Conservation (phyloP, 2,113 vertebrate species). For the Emydocephalus ijimae region DNA sequence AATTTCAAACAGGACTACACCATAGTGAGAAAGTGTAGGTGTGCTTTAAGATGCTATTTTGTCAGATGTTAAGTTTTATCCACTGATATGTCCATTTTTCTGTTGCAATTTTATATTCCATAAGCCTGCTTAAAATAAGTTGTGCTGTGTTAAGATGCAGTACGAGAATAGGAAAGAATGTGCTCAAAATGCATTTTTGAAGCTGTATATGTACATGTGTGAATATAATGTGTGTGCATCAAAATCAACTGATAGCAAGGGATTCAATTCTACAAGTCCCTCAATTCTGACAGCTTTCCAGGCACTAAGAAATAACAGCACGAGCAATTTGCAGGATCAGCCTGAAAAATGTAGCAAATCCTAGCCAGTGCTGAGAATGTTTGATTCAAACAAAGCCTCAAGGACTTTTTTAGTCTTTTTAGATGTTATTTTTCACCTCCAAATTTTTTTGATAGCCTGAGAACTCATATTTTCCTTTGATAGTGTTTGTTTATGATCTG, state of each 20-base stretch:
- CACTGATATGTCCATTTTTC: neutral
- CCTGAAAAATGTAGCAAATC: conserved; percentile 3
- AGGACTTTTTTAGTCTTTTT: conserved; percentile 1
- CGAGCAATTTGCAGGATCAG: neutral
- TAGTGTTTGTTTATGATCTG: neutral
- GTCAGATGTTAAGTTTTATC: neutral
- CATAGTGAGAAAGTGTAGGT: neutral
- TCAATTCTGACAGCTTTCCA: neutral
- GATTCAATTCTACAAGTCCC: neutral
- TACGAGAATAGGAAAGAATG: neutral
- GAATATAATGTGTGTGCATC: neutral
- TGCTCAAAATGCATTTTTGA: neutral
- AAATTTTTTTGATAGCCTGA: conserved; percentile 1
- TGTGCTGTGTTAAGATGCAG: neutral
- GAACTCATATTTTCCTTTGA: conserved; percentile 8
- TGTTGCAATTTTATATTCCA: neutral
- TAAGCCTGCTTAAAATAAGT: neutral
- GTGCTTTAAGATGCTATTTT: neutral
- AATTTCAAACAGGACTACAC: neutral
- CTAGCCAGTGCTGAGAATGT: neutral
- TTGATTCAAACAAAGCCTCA: conserved; percentile 26
- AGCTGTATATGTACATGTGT: neutral
- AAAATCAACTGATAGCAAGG: neutral
- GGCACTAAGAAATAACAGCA: neutral
- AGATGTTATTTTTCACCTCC: conserved; percentile 24